phyloP scores from a whole-genome alignment of 1,140 invertebrate species.

The Drosophila arawakana region DNA sequence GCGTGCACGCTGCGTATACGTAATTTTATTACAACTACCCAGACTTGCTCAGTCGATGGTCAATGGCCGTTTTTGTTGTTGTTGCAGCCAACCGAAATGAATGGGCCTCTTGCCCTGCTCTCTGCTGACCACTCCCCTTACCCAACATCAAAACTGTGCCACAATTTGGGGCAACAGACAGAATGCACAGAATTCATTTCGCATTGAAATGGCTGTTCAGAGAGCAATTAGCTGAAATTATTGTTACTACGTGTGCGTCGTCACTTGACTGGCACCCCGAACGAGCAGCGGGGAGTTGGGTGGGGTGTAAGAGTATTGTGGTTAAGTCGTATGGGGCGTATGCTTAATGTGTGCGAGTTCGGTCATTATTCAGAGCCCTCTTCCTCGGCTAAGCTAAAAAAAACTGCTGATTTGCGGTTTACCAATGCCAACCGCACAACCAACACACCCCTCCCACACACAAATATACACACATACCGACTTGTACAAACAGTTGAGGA shows the following conservation, averaged over 20 bases:
- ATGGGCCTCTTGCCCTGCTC: slow-evolving; percentile 47
- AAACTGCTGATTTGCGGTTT: slow-evolving; percentile 76
- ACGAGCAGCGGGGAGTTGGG: background rate
- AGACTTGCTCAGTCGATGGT: slow-evolving; percentile 16
- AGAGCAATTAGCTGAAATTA: slow-evolving; percentile 83
- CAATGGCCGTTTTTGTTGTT: slow-evolving; percentile 27
- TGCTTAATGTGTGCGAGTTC: slow-evolving; percentile 59
- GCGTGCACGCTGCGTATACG: slow-evolving; percentile 68
- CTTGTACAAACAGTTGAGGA: background rate
- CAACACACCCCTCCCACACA: slow-evolving; percentile 8
- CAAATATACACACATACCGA: slow-evolving; percentile 9
- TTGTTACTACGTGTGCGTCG: slow-evolving; percentile 81
- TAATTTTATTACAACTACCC: slow-evolving; percentile 76
- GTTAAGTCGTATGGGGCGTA: slow-evolving; percentile 50
- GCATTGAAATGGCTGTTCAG: slow-evolving; percentile 81
- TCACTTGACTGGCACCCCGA: slow-evolving; percentile 51
- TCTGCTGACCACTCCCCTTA: background rate
- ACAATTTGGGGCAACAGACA: slow-evolving; percentile 21
- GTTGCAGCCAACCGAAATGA: slow-evolving; percentile 46
- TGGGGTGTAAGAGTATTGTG: background rate
- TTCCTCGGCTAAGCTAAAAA: slow-evolving; percentile 23
- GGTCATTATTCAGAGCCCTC: slow-evolving; percentile 59
- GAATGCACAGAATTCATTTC: slow-evolving; percentile 73
- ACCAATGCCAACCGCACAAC: slow-evolving; percentile 43
- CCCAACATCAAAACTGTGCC: background rate